Evolutionary conservation across 2,888 invertebrate species (phyloP), one percentile per base, ranked within the genome.

Genomic region (Hipparchia semele): DNA sequence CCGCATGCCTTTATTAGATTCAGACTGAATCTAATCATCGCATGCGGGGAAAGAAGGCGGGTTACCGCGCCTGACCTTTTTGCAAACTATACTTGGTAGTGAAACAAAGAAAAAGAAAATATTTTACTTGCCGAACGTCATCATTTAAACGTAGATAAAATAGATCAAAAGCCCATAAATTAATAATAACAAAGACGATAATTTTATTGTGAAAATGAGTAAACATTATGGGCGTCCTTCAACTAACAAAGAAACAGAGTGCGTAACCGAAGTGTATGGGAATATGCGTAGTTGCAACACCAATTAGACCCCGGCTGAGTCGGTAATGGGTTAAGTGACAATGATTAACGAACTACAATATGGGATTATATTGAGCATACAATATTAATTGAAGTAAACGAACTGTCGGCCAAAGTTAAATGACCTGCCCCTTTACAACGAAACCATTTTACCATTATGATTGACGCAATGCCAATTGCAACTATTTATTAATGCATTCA

Each of bases 221-320:
- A 33, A 68, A 68, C 65, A 62, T 56, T 53, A 70, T 33, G 10
- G 58, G 51, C 49, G 83, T 80, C 83, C 83, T 83, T 83, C 80
- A 54, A 68, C 74, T 62, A 60, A 81, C 83, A 83, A 86, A 85
- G 81, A 80, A 82, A 85, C 81, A 80, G 75, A 79, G 73, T 77
- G 77, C 77, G 76, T 75, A 72, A 78, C 79, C 82, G 82, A 82
- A 83, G 75, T 71, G 77, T 78, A 81, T 86, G 86, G 83, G 85
- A 86, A 86, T 80, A 80, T 77, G 69, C 76, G 75, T 73, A 62
- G 73, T 84, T 86, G 81, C 85, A 78, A 83, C 80, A 83, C 71
- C 76, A 79, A 81, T 81, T 79, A 75, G 76, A 78, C 58, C 54
- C 72, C 68, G 54, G 66, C 72, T 65, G 70, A 68, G 71, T 76